These are phyloP conservation scores for Thaleichthys pacificus DNA, from an alignment of 2,797 vertebrate species.

Conservation along the genomic window DNA sequence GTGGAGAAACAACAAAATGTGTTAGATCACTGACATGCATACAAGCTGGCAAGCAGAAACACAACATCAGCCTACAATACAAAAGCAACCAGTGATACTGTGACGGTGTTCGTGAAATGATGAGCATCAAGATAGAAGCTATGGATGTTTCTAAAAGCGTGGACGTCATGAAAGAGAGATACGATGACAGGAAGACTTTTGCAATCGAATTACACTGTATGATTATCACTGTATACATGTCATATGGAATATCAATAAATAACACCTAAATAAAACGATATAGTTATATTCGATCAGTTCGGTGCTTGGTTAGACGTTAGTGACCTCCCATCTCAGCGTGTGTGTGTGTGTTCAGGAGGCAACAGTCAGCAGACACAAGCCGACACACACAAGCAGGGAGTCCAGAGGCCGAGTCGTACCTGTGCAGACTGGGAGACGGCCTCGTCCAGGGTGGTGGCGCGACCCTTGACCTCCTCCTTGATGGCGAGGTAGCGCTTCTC, in stretches of 20 bases:
- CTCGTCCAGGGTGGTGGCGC: conserved; percentile 87
- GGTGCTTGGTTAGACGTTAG: too few relatives aligned
- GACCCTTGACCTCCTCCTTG: conserved; percentile 91
- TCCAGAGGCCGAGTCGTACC: conserved; percentile 69
- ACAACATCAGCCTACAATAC: conserved; percentile 31
- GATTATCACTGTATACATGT: too few relatives aligned
- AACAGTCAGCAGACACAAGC: not conserved
- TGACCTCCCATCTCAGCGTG: too few relatives aligned
- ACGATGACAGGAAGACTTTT: too few relatives aligned
- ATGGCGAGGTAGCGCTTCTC: conserved; percentile 86
- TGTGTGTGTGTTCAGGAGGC: not conserved
- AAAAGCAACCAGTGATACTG: conserved; percentile 17
- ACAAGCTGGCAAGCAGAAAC: conserved; percentile 47
- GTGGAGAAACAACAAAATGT: conserved; percentile 76
- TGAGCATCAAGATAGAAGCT: conserved; percentile 3
- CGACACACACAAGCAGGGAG: conserved; percentile 3
- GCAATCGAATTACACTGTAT: too few relatives aligned
- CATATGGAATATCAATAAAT: too few relatives aligned
- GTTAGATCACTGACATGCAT: conserved; percentile 78
- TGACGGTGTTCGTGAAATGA: conserved; percentile 35
- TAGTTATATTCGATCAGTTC: too few relatives aligned
- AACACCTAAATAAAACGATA: too few relatives aligned
- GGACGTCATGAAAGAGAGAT: too few relatives aligned
- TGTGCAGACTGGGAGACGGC: conserved; percentile 93
- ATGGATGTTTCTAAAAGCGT: too few relatives aligned